Evolutionary conservation across 2,888 invertebrate species (phyloP).

Genomic region (Apoderus coryli): DNA sequence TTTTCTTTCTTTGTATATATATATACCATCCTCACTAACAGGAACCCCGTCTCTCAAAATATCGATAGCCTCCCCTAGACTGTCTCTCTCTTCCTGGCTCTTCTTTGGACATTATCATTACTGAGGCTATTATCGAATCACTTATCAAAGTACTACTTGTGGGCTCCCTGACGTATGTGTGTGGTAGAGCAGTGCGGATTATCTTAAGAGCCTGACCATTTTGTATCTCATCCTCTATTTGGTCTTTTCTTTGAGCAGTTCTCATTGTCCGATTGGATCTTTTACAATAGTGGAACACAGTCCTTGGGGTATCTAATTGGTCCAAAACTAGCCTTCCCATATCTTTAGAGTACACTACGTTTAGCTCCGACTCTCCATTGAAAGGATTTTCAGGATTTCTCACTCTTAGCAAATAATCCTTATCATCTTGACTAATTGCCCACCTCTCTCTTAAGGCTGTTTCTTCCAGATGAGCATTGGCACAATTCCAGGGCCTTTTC

Average conservation of each 20-base stretch:
- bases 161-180: too few relatives aligned
- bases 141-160: too few relatives aligned
- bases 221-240: neutral
- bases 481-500: constrained; percentile 1
- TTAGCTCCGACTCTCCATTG: neutral
- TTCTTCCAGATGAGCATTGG: constrained; percentile 10
- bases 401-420: constrained; percentile 5
- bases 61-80: too few relatives aligned
- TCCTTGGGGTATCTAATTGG: constrained; percentile 11
- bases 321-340: constrained; percentile 8
- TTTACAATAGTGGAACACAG: constrained; percentile 10
- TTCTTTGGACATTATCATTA: too few relatives aligned
- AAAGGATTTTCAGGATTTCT: constrained; percentile 9
- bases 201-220: constrained; percentile 1
- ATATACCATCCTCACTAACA: too few relatives aligned
- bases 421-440: constrained; percentile 1
- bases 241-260: constrained; percentile 8
- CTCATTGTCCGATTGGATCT: constrained; percentile 11
- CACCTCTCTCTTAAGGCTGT: neutral
- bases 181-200: too few relatives aligned
- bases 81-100: too few relatives aligned
- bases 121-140: too few relatives aligned
- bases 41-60: too few relatives aligned
- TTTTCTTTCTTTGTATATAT: too few relatives aligned
- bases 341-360: constrained; percentile 11